A percentile compares a stretch with the other conserved stretches of the same genome.
Evolutionary conservation across 2,113 vertebrate genomes (phyloP).

Genomic region (Hystrix cristata): DNA sequence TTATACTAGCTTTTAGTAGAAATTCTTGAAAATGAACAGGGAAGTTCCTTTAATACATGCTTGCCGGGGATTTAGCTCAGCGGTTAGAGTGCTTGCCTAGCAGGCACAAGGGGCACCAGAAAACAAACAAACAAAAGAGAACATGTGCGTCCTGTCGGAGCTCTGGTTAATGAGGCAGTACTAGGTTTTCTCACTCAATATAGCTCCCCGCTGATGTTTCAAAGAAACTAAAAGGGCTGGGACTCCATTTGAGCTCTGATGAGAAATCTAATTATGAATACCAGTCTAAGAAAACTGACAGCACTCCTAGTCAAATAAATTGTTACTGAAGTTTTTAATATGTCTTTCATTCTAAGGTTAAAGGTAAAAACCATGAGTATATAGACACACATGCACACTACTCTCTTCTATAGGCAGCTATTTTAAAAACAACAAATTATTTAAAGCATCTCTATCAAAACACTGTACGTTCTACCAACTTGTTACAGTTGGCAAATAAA

Average conservation of each 20-base stretch:
- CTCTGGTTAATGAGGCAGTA: conserved; percentile 6
- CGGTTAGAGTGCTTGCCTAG: too few species aligned
- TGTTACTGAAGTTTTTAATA: neutral
- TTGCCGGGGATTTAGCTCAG: neutral
- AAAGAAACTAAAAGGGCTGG: conserved; percentile 9
- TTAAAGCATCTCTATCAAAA: neutral
- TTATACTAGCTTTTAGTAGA: conserved; percentile 8
- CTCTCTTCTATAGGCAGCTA: neutral
- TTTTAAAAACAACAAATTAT: neutral
- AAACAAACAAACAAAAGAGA: too few species aligned
- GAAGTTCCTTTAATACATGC: conserved; percentile 13
- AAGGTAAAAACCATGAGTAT: neutral
- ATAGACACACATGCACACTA: neutral
- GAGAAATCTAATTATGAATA: conserved; percentile 6
- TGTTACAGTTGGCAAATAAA: conserved; percentile 30
- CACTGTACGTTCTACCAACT: neutral
- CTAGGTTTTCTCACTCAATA: conserved; percentile 34
- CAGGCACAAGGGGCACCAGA: too few species aligned
- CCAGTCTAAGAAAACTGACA: conserved; percentile 16
- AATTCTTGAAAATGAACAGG: conserved; percentile 60
- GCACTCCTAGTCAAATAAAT: neutral
- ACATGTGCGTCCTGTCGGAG: neutral
- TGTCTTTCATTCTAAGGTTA: neutral
- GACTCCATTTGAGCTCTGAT: neutral
- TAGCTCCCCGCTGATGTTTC: neutral